Evolutionary conservation across 2,113 vertebrate genomes (phyloP), one percentile per base, ranked within the genome.

Genomic region (Perca flavescens): DNA sequence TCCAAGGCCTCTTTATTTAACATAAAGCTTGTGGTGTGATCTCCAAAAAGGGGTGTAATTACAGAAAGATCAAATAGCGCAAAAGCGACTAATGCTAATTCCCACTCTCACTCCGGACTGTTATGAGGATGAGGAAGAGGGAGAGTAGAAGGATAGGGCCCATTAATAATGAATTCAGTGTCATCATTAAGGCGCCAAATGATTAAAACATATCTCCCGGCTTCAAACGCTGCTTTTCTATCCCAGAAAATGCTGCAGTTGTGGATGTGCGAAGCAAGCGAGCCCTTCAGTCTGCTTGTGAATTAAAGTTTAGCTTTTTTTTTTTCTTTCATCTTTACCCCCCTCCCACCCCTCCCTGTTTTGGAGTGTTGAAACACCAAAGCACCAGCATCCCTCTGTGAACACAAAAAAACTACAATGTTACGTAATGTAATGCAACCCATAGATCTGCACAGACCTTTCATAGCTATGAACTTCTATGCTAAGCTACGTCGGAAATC

Each of bases 141-240:
- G 94, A 93, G 95, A 95, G 94, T 84, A 15, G 78, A 85, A 81
- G 84, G 93, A 87, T 83, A 76, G 89, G 92, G 86, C 87, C 74
- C 94, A 96, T 97, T 96, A 97, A 97, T 97, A 97, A 97, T 98
- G 95, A 93, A 97, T 97, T 89, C 77, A 93, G 93, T 96, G 96
- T 97, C 96, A 95, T 96, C 95, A 96, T 97, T 96, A 96, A 93
- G 89, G 90, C 95, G 90, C 85, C 79, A 90, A 92, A 96, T 97
- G 95, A 97, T 97, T 97, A 96, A 97, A 96, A 97, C 97, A 95
- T 95, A 96, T 96, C 89, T 95, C 93, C 87, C 92, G 84, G 94
- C 95, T 96, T 97, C 95, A 96, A 95, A 97, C 90, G 58, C 80
- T 83, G 88, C 86, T 87, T 84, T 86, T 86, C 91, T 77, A 81